Percentiles rank a stretch among this genome's conserved stretches.
Conservation (phyloP, 53 echinoderm and acorn worm species). For the Antedon mediterranea region DNA sequence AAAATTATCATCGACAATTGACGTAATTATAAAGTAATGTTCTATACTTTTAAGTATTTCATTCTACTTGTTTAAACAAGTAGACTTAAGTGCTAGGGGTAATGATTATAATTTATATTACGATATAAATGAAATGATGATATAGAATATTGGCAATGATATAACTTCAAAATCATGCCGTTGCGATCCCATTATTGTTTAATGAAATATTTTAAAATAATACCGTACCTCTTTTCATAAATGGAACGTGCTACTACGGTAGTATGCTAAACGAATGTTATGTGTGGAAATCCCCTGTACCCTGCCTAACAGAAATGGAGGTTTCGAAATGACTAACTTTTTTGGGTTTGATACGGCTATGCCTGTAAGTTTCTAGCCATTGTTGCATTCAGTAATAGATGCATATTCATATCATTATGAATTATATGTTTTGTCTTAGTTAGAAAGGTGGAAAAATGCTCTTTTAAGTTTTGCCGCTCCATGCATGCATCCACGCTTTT, state of each 20-base stretch:
- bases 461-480: neutral
- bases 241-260: neutral
- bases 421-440: neutral
- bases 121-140: no score
- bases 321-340: constrained; percentile 2
- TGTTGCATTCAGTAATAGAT: neutral
- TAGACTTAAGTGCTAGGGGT: no score
- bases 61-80: no score
- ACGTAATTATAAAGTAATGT: no score
- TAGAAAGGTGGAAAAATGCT: neutral
- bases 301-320: neutral
- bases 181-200: no score
- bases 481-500: neutral
- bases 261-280: neutral
- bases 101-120: no score
- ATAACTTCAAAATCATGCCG: no score
- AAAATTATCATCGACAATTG: no score
- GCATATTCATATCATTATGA: neutral
- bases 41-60: no score
- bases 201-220: no score
- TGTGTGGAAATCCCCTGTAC: neutral
- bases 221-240: neutral
- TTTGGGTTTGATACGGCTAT: constrained; percentile 38
- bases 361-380: constrained; percentile 29
- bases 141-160: no score